Evolutionary conservation across 2,888 invertebrate species (phyloP).

Genomic region (Xylocampa areola): DNA sequence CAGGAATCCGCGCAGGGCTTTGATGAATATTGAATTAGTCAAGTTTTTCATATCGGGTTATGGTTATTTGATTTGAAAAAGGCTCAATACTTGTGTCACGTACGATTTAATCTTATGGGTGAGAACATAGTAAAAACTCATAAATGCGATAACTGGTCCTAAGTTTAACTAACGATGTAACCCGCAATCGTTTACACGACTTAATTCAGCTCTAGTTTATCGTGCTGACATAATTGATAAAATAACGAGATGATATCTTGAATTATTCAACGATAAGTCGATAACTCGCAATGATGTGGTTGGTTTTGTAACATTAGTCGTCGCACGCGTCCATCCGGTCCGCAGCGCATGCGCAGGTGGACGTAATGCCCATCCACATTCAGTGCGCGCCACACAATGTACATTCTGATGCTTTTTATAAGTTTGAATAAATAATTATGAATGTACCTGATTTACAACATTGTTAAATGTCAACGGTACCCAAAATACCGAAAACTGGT

Average conservation of each 20-base stretch:
- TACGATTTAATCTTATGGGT: slow-evolving; percentile 12
- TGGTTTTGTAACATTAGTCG: slow-evolving; percentile 58
- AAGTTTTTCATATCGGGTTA: slow-evolving; percentile 39
- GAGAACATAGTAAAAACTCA: slow-evolving; percentile 16
- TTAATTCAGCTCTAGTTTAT: slow-evolving; percentile 34
- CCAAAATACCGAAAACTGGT: slow-evolving; percentile 27
- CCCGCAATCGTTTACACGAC: slow-evolving; percentile 29
- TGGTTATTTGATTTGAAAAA: slow-evolving; percentile 15
- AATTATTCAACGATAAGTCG: slow-evolving; percentile 62
- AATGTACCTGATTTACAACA: slow-evolving; percentile 60
- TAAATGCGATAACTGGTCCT: slow-evolving; percentile 8
- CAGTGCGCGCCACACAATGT: slow-evolving; percentile 55
- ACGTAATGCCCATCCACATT: slow-evolving; percentile 57
- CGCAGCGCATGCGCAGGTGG: slow-evolving; percentile 61
- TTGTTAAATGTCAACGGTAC: slow-evolving; percentile 55
- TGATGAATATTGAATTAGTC: slow-evolving; percentile 47
- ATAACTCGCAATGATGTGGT: slow-evolving; percentile 51
- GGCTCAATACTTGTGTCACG: not conserved
- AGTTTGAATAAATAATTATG: slow-evolving; percentile 56
- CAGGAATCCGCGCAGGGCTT: slow-evolving; percentile 42
- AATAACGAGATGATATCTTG: slow-evolving; percentile 57
- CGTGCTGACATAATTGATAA: slow-evolving; percentile 57
- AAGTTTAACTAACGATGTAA: slow-evolving; percentile 11
- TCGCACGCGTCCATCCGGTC: slow-evolving; percentile 71
- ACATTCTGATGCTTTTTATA: slow-evolving; percentile 66